Evolutionary conservation across 2,888 invertebrate genomes (phyloP).

Genomic region (Cerceris ruficornis): DNA sequence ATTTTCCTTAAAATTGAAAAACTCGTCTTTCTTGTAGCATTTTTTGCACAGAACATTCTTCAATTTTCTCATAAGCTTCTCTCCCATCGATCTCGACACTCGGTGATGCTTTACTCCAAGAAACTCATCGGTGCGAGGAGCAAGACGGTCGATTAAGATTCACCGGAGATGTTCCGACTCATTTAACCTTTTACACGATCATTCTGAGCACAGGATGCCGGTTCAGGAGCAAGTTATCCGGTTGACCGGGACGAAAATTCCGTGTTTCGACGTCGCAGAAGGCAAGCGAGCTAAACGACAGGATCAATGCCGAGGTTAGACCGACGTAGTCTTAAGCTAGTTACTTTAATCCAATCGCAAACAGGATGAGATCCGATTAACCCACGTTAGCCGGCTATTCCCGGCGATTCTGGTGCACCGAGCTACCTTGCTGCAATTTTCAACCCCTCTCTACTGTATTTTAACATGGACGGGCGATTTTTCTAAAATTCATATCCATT

Average conservation of each 20-base stretch:
- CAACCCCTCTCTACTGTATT: constrained; percentile 4
- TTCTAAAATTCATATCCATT: no score
- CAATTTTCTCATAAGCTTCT: no score
- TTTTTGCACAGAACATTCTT: no score
- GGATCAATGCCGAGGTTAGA: constrained; percentile 68
- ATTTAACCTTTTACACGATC: no score
- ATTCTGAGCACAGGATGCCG: background rate
- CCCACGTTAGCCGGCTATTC: constrained; percentile 67
- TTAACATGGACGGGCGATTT: no score
- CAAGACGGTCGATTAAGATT: no score
- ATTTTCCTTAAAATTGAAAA: no score
- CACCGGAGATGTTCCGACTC: no score
- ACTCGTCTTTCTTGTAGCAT: no score
- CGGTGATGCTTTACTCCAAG: no score
- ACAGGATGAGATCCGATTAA: constrained; percentile 70
- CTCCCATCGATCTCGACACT: no score
- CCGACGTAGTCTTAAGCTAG: constrained; percentile 65
- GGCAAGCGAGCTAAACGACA: constrained; percentile 61
- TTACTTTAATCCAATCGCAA: constrained; percentile 70
- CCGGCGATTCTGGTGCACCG: constrained; percentile 55
- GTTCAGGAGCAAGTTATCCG: constrained; percentile 28
- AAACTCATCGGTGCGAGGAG: no score
- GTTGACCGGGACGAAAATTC: constrained; percentile 50
- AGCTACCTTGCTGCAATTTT: constrained; percentile 28
- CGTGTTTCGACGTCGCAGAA: constrained; percentile 36